Conservation (phyloP, 1,140 invertebrate genomes). For the Halictus rubicundus region DNA sequence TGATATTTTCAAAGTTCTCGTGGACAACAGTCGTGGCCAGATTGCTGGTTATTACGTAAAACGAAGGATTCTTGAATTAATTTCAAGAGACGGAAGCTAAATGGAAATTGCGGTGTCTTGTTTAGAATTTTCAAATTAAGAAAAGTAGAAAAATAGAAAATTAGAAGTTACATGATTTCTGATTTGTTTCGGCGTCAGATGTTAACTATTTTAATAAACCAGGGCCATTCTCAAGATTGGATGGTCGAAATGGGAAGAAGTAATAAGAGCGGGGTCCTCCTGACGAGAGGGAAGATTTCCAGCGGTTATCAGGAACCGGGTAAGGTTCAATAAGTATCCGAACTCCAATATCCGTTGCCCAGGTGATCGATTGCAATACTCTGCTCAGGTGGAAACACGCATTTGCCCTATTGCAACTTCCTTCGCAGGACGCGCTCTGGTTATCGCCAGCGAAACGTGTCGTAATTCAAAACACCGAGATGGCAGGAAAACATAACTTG, state of each 20-base stretch:
- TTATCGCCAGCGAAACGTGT: not conserved
- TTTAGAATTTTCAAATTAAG: too few relatives aligned
- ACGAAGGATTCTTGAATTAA: too few relatives aligned
- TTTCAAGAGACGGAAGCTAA: too few relatives aligned
- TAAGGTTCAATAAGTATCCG: constrained; percentile 2
- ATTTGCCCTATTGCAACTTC: not conserved
- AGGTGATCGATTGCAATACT: constrained; percentile 21
- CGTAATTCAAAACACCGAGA: not conserved
- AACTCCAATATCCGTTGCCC: constrained; percentile 1
- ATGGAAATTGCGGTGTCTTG: too few relatives aligned
- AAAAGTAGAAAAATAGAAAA: too few relatives aligned
- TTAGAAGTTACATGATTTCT: too few relatives aligned
- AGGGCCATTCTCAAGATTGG: not conserved
- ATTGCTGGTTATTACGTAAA: too few relatives aligned
- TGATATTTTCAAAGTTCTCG: too few relatives aligned
- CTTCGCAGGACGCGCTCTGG: not conserved
- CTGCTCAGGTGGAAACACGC: constrained; percentile 3
- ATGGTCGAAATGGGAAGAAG: not conserved
- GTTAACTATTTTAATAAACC: not conserved
- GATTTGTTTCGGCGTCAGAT: not conserved
- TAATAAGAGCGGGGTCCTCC: not conserved
- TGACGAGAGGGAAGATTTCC: not conserved
- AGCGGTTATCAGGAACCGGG: constrained; percentile 1
- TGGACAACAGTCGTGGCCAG: too few relatives aligned
- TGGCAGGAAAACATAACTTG: not conserved